Evolutionary conservation across 2,888 invertebrate species (phyloP).

Genomic region (Ariolimax columbianus): DNA sequence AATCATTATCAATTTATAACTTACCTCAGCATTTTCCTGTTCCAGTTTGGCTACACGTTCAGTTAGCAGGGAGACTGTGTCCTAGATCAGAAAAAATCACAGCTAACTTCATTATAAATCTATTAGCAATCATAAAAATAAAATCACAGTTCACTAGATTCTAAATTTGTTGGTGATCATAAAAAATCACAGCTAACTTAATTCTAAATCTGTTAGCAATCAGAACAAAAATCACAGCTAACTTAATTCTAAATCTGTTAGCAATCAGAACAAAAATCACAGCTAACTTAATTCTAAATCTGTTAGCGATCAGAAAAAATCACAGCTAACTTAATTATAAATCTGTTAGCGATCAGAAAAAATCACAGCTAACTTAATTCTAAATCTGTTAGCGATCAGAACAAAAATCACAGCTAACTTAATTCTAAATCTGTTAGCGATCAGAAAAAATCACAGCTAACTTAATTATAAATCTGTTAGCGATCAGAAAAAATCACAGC

Average conservation of each 20-base stretch:
- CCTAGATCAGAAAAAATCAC: neutral
- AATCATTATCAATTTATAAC: neutral
- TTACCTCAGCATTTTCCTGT: constrained; percentile 40
- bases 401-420: no score
- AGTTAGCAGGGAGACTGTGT: constrained; percentile 2
- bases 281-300: neutral
- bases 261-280: neutral
- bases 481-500: no score
- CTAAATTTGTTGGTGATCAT: neutral
- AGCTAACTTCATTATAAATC: neutral
- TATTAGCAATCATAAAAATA: neutral
- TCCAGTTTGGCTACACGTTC: constrained; percentile 34
- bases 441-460: no score
- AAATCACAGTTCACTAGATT: neutral
- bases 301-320: no score
- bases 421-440: no score
- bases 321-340: no score
- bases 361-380: no score
- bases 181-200: neutral
- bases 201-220: neutral
- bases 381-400: no score
- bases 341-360: no score
- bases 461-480: no score
- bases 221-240: neutral
- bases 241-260: neutral